Conservation (phyloP, 2,113 vertebrate genomes). For the Rana temporaria region DNA sequence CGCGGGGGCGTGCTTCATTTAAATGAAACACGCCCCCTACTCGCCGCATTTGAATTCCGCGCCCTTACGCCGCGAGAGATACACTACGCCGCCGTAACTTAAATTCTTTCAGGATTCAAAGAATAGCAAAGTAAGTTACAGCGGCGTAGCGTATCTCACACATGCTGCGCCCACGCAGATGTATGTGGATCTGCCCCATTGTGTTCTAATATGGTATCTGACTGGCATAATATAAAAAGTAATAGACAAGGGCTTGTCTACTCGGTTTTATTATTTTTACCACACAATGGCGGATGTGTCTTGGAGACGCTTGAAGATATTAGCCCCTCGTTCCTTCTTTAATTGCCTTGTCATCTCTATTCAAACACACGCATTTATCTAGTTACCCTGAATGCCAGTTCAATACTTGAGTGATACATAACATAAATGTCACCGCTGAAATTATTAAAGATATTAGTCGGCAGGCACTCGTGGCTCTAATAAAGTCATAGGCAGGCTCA, state of each 20-base stretch:
- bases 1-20: too few relatives aligned
- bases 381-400: conserved; percentile 25
- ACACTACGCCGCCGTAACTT: too few relatives aligned
- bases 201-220: too few relatives aligned
- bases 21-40: too few relatives aligned
- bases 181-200: too few relatives aligned
- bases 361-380: conserved; percentile 47
- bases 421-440: conserved; percentile 14
- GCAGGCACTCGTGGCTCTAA: conserved; percentile 33
- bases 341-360: conserved; percentile 44
- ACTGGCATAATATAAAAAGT: too few relatives aligned
- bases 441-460: conserved; percentile 47
- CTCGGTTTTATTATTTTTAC: background rate
- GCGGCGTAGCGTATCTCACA: too few relatives aligned
- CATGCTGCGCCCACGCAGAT: too few relatives aligned
- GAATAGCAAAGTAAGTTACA: too few relatives aligned
- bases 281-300: background rate
- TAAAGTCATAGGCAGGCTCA: conserved; percentile 20
- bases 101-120: too few relatives aligned
- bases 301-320: background rate
- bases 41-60: too few relatives aligned
- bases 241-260: background rate
- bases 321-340: conserved; percentile 32
- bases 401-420: conserved; percentile 15
- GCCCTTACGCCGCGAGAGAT: too few relatives aligned